A percentile compares a stretch with the other conserved stretches of the same genome.
phyloP scores from a whole-genome alignment of 2,888 invertebrate species.

The Agriopis aurantiaria region DNA sequence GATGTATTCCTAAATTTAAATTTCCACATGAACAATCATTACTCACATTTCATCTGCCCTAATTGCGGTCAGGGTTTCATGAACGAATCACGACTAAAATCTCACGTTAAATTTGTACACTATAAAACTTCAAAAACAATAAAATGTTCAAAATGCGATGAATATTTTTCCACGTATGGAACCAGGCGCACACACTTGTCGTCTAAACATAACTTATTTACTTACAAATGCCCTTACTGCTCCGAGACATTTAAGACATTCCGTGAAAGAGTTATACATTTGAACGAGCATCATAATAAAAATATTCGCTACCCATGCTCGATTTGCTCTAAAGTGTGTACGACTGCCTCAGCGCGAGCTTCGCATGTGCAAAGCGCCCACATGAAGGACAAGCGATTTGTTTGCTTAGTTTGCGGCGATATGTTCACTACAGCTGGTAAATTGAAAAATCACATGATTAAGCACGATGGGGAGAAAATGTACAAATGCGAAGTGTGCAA shows the following conservation, averaged over 20 bases:
- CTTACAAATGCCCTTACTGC: constrained; percentile 47
- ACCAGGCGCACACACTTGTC: constrained; percentile 63
- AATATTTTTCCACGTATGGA: constrained; percentile 58
- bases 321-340: constrained; percentile 72
- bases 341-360: constrained; percentile 59
- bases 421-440: constrained; percentile 67
- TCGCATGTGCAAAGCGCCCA: constrained; percentile 74
- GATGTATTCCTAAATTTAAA: constrained; percentile 34
- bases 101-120: constrained; percentile 25
- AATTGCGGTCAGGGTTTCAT: constrained; percentile 50
- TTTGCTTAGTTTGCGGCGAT: constrained; percentile 65
- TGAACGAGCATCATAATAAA: constrained; percentile 30
- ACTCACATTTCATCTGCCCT: constrained; percentile 62
- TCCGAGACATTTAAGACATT: constrained; percentile 62
- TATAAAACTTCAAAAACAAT: constrained; percentile 25
- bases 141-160: constrained; percentile 69
- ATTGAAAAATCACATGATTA: constrained; percentile 69
- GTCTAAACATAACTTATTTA: constrained; percentile 59
- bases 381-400: constrained; percentile 64
- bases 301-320: constrained; percentile 72
- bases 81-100: constrained; percentile 25
- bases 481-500: constrained; percentile 46
- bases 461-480: constrained; percentile 66
- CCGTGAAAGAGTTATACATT: constrained; percentile 55
- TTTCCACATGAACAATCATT: constrained; percentile 66